Conservation (phyloP, 2,797 vertebrate genomes). For the Enoplosus armatus region DNA sequence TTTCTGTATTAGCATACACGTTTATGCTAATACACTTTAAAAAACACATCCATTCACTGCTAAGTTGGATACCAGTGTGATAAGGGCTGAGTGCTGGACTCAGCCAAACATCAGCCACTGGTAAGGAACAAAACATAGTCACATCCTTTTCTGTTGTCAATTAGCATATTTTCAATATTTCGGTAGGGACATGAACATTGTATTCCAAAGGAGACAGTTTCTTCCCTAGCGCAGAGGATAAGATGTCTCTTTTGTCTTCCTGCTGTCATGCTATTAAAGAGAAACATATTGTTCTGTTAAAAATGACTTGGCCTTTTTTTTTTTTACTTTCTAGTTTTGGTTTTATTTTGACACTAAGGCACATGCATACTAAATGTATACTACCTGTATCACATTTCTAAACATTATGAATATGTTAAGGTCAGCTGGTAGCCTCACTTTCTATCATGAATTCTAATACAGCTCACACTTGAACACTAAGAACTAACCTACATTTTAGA, state of each 20-base stretch:
- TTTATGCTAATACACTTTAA: neutral
- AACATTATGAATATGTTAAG: neutral
- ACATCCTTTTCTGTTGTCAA: slow-evolving; percentile 43
- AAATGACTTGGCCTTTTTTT: slow-evolving; percentile 25
- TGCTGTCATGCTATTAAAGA: slow-evolving; percentile 30
- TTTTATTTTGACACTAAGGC: slow-evolving; percentile 22
- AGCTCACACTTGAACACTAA: slow-evolving; percentile 17
- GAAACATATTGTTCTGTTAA: slow-evolving; percentile 41
- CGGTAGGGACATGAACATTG: slow-evolving; percentile 18
- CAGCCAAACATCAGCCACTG: slow-evolving; percentile 12
- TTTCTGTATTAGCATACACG: neutral
- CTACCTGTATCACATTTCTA: slow-evolving; percentile 1
- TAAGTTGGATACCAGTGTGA: slow-evolving; percentile 3
- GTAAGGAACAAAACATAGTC: slow-evolving; percentile 25
- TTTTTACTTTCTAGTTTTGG: neutral
- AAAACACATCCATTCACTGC: neutral
- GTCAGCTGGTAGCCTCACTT: slow-evolving; percentile 1
- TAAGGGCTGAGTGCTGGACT: slow-evolving; percentile 2
- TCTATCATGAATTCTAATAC: neutral
- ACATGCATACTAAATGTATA: neutral
- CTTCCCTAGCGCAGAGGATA: slow-evolving; percentile 21
- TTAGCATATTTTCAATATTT: slow-evolving; percentile 58
- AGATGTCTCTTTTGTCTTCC: slow-evolving; percentile 35
- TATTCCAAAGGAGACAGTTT: slow-evolving; percentile 45
- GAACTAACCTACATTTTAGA: slow-evolving; percentile 30